A percentile compares a stretch with the other conserved stretches of the same genome.
phyloP scores from a whole-genome alignment of 2,113 vertebrate species.

The Empidonax alnorum region DNA sequence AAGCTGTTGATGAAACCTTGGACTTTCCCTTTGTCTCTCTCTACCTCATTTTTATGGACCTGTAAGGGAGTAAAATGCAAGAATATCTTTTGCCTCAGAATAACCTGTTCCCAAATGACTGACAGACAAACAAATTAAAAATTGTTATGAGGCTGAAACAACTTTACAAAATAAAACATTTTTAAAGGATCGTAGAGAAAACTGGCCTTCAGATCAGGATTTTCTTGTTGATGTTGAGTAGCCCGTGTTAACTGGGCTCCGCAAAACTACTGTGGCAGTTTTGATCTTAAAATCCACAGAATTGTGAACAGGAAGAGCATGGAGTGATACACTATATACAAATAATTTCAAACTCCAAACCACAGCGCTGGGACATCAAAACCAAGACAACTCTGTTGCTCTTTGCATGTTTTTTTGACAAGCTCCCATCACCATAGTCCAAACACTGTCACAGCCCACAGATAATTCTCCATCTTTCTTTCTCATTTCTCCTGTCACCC shows the following conservation, averaged over 20 bases:
- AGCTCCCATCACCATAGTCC: background rate
- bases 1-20: background rate
- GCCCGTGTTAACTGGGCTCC: background rate
- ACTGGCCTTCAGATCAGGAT: background rate
- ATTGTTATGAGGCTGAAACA: background rate
- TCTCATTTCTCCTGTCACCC: background rate
- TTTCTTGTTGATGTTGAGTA: background rate
- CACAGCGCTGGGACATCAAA: background rate
- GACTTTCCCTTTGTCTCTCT: background rate
- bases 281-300: background rate
- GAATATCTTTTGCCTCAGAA: background rate
- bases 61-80: background rate
- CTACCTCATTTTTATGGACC: background rate
- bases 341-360: background rate
- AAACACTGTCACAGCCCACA: background rate
- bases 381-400: background rate
- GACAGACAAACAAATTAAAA: background rate
- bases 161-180: background rate
- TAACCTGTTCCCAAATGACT: background rate
- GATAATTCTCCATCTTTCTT: background rate
- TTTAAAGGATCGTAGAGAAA: background rate
- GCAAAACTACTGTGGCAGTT: background rate
- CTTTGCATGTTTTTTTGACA: background rate
- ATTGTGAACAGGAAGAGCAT: background rate
- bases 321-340: background rate